Conservation (phyloP, 1,140 invertebrate species). For the Brevipalpus yothersi region DNA sequence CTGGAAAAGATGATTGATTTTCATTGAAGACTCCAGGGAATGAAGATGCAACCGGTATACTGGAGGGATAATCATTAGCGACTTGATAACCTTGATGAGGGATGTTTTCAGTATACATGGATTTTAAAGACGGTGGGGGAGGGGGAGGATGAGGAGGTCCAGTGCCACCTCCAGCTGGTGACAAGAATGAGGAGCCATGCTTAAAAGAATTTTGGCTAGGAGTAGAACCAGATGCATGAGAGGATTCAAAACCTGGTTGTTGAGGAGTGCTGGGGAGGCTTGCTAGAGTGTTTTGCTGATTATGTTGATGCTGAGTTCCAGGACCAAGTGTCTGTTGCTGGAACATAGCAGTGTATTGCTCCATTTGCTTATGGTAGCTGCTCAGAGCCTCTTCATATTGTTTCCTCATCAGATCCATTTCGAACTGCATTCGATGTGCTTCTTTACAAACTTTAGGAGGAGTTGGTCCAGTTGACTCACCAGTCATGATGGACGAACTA, state of each 20-base stretch:
- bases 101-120: background rate
- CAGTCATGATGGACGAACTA: background rate
- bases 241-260: background rate
- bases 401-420: conserved; percentile 38
- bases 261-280: background rate
- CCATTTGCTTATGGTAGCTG: conserved; percentile 5
- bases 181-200: background rate
- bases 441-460: conserved; percentile 25
- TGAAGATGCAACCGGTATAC: background rate
- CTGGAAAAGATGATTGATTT: background rate
- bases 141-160: background rate
- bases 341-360: background rate
- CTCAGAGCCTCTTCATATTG: conserved; percentile 21
- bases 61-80: background rate
- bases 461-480: background rate
- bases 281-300: background rate
- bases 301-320: background rate
- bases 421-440: conserved; percentile 46
- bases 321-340: background rate
- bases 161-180: background rate
- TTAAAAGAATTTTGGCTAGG: background rate
- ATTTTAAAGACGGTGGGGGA: background rate
- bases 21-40: background rate
- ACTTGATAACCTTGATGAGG: background rate
- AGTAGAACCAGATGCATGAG: background rate